Conservation (phyloP, 2,888 invertebrate genomes). For the Bhutanitis thaidina region DNA sequence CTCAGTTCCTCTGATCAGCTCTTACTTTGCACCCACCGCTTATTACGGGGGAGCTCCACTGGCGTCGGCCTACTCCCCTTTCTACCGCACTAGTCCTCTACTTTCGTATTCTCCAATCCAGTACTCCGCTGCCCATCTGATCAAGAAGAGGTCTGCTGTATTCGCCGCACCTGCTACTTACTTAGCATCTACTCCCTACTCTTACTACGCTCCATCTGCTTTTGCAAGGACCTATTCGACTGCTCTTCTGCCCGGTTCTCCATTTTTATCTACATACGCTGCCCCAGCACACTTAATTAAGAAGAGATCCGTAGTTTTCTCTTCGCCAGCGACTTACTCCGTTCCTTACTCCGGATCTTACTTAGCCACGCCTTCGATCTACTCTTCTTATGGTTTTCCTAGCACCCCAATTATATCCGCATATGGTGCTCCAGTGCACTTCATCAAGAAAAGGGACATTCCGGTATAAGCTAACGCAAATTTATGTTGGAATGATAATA, state of each 20-base stretch:
- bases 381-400: constrained; percentile 4
- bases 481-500: too few species aligned
- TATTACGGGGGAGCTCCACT: neutral
- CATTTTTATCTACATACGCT: neutral
- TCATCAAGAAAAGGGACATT: constrained; percentile 6
- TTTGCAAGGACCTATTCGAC: constrained; percentile 9
- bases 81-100: neutral
- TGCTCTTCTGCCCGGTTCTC: constrained; percentile 1
- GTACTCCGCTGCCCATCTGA: constrained; percentile 22
- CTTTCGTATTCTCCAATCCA: neutral
- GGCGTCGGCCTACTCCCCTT: neutral
- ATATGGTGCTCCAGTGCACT: too few species aligned
- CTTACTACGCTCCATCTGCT: neutral
- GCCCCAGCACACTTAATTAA: constrained; percentile 18
- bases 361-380: constrained; percentile 3
- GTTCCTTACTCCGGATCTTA: constrained; percentile 5
- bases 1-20: neutral
- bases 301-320: constrained; percentile 9
- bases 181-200: constrained; percentile 29
- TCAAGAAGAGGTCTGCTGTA: constrained; percentile 56
- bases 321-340: neutral
- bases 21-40: neutral
- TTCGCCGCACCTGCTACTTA: constrained; percentile 24
- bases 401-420: neutral
- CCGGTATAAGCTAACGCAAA: too few species aligned